These are phyloP conservation scores for Tachuris rubrigastra DNA, from an alignment of 2,113 vertebrate genomes.

Conservation along the genomic window DNA sequence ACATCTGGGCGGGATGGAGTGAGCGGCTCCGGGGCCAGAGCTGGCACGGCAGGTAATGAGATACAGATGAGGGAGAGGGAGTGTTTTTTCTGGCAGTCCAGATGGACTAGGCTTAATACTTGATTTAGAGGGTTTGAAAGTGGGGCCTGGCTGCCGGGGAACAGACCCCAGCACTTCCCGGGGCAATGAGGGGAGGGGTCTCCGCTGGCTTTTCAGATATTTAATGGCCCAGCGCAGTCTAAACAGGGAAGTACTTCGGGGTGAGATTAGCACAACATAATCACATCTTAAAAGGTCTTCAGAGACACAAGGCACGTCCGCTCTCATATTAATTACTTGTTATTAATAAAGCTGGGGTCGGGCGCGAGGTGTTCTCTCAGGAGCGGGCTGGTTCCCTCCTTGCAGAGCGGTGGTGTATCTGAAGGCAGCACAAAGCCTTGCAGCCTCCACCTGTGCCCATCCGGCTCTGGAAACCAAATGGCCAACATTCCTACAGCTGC, in stretches of 20 bases:
- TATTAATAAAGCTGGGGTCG: conserved; percentile 53
- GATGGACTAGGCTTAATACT: background rate
- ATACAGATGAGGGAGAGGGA: conserved; percentile 42
- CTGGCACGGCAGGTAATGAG: conserved; percentile 44
- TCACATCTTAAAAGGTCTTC: conserved; percentile 64
- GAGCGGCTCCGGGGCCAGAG: background rate
- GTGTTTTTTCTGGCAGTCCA: conserved; percentile 55
- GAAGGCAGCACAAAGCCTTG: background rate
- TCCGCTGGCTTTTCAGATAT: background rate
- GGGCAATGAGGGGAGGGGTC: background rate
- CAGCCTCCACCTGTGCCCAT: background rate
- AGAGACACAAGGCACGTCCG: conserved; percentile 45
- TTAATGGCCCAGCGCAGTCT: conserved; percentile 40
- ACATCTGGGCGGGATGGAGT: conserved; percentile 23
- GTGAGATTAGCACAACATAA: conserved; percentile 67
- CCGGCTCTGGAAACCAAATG: background rate
- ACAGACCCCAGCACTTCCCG: background rate
- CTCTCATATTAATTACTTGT: conserved; percentile 53
- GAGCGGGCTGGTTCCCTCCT: background rate
- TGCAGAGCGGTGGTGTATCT: background rate
- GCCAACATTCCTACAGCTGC: background rate
- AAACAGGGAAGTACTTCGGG: conserved; percentile 49
- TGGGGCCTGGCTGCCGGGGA: background rate
- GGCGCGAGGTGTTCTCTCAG: background rate
- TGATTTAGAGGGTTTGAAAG: conserved; percentile 55